phyloP scores from a whole-genome alignment of 2,113 vertebrate genomes.

The Ciconia maguari region DNA sequence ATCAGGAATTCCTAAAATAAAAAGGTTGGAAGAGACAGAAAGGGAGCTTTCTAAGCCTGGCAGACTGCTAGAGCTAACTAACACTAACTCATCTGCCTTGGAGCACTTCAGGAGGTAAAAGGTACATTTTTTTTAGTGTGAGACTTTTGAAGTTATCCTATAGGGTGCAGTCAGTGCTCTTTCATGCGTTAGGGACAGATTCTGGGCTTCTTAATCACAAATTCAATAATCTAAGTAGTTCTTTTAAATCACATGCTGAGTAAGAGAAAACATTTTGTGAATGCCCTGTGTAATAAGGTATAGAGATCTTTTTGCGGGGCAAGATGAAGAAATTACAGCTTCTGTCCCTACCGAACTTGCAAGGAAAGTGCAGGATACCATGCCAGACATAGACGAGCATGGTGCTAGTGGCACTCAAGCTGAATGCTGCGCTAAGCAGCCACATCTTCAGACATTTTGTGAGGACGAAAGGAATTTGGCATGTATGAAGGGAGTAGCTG shows the following conservation, averaged over 20 bases:
- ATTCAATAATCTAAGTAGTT: not conserved
- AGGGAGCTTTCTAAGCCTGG: not conserved
- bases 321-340: not conserved
- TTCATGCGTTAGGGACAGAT: not conserved
- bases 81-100: not conserved
- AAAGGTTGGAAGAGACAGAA: not conserved
- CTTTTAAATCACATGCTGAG: not conserved
- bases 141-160: not conserved
- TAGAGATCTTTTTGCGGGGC: not conserved
- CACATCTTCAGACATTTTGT: not conserved
- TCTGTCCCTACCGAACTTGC: not conserved
- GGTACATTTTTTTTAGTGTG: not conserved
- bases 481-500: not conserved
- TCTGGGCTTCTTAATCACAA: not conserved
- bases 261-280: not conserved
- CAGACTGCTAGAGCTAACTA: not conserved
- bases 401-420: rapidly evolving
- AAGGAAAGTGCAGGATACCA: not conserved
- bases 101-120: not conserved
- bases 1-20: not conserved
- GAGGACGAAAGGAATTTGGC: not conserved
- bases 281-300: not conserved
- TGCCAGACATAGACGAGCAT: not conserved
- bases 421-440: not conserved
- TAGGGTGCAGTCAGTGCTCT: not conserved